Percentiles rank a stretch among this genome's conserved stretches.
Conservation (phyloP, 2,113 vertebrate species). For the Nothocercus julius region DNA sequence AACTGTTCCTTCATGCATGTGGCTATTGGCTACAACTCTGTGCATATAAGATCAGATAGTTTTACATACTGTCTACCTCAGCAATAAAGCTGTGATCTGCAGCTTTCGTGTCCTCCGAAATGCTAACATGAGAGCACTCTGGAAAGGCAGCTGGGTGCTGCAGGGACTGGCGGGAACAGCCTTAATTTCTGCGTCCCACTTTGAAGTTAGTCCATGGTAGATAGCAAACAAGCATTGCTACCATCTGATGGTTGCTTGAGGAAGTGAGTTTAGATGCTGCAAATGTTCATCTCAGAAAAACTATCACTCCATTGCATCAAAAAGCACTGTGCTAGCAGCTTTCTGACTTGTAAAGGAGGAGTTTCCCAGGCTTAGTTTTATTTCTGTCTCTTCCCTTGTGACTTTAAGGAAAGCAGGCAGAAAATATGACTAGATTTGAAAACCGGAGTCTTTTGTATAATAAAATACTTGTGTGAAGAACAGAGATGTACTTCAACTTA, state of each 20-base stretch:
- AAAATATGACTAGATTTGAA: not conserved
- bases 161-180: not conserved
- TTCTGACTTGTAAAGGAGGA: not conserved
- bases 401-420: constrained; percentile 2
- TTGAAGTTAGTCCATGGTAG: constrained; percentile 26
- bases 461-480: not conserved
- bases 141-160: not conserved
- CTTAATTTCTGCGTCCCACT: constrained; percentile 10
- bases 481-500: not conserved
- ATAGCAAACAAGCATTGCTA: constrained; percentile 71
- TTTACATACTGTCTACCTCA: constrained; percentile 64
- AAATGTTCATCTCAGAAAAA: not conserved
- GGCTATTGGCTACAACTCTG: constrained; percentile 50
- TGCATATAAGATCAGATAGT: constrained; percentile 58
- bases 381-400: constrained; percentile 22
- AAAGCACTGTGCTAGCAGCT: not conserved
- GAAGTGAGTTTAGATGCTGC: constrained; percentile 66
- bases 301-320: not conserved
- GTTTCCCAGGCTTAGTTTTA: not conserved
- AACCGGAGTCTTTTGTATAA: not conserved
- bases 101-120: not conserved
- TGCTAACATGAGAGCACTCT: not conserved
- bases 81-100: not conserved
- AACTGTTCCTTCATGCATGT: constrained; percentile 68
- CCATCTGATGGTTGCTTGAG: constrained; percentile 68